These are phyloP conservation scores for Alcis repandata DNA, from an alignment of 2,888 invertebrate species.

Conservation along the genomic window DNA sequence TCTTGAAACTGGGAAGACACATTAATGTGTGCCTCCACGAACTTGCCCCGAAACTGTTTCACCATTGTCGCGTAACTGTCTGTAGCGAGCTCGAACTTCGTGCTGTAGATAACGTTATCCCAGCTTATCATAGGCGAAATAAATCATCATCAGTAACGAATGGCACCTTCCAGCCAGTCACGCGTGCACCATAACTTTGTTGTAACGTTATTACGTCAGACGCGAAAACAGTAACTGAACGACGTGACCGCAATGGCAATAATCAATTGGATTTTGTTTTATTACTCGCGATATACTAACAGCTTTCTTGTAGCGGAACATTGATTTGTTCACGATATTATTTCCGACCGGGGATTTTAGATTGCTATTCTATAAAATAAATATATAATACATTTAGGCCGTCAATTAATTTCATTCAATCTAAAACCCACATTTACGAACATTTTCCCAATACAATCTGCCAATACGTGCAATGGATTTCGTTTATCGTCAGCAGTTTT, in stretches of 20 bases:
- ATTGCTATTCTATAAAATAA: background rate
- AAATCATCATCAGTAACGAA: conserved; percentile 55
- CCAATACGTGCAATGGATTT: too few species aligned
- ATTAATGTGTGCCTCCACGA: conserved; percentile 7
- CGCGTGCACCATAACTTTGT: conserved; percentile 82
- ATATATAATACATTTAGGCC: background rate
- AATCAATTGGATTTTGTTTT: conserved; percentile 83
- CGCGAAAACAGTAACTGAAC: conserved; percentile 85
- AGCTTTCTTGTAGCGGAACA: conserved; percentile 32
- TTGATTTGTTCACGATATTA: conserved; percentile 28
- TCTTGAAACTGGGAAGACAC: background rate
- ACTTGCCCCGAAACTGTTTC: conserved; percentile 14
- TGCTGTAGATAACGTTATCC: conserved; percentile 32
- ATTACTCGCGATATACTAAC: conserved; percentile 64
- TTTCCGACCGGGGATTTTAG: conserved; percentile 9
- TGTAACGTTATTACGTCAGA: conserved; percentile 84
- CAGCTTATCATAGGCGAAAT: conserved; percentile 34
- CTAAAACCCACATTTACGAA: too few species aligned
- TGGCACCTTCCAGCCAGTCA: conserved; percentile 70
- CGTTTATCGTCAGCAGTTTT: too few species aligned
- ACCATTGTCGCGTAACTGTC: conserved; percentile 15
- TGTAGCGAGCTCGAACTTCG: conserved; percentile 25
- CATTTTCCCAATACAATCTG: too few species aligned
- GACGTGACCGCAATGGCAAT: conserved; percentile 84
- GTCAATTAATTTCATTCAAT: background rate